phyloP scores from a whole-genome alignment of 1,140 invertebrate genomes.

The Paramacrobiotus metropolitanus region DNA sequence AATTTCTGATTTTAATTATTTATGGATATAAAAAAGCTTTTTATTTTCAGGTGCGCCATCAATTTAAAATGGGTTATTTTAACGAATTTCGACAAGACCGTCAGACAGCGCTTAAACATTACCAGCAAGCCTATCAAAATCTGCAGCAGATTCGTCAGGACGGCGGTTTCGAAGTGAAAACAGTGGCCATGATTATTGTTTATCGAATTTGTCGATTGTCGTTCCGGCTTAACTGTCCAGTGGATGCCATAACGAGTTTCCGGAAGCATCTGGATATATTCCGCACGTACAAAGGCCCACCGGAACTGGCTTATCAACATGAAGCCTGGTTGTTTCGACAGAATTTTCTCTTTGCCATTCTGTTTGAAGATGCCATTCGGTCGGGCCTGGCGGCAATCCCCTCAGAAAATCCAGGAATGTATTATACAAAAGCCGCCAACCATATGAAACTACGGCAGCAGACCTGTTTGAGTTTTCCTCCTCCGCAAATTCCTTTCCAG shows the following conservation, averaged over 20 bases:
- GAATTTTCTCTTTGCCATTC: constrained; percentile 59
- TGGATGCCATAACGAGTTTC: constrained; percentile 82
- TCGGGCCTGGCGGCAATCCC: constrained; percentile 65
- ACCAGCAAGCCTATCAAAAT: constrained; percentile 69
- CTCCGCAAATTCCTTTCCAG: neutral
- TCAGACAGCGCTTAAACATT: constrained; percentile 71
- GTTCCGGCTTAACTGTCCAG: constrained; percentile 59
- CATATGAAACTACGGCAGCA: neutral
- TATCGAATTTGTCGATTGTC: constrained; percentile 57
- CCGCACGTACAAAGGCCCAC: constrained; percentile 42
- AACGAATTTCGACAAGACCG: constrained; percentile 76
- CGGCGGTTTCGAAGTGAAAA: constrained; percentile 74
- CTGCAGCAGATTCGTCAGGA: constrained; percentile 59
- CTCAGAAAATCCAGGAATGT: constrained; percentile 78
- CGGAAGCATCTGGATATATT: constrained; percentile 69
- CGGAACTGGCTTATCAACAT: constrained; percentile 75
- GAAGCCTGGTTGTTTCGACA: constrained; percentile 89
- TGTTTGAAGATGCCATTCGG: constrained; percentile 81
- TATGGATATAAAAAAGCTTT: too few relatives aligned
- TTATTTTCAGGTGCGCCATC: too few relatives aligned
- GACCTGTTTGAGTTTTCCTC: neutral
- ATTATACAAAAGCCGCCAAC: neutral
- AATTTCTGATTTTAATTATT: too few relatives aligned
- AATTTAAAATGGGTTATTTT: constrained; percentile 90
- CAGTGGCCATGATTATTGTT: constrained; percentile 76